Evolutionary conservation across 1,140 invertebrate genomes (phyloP), one percentile per base, ranked within the genome.

Genomic region (Papilio xuthus): DNA sequence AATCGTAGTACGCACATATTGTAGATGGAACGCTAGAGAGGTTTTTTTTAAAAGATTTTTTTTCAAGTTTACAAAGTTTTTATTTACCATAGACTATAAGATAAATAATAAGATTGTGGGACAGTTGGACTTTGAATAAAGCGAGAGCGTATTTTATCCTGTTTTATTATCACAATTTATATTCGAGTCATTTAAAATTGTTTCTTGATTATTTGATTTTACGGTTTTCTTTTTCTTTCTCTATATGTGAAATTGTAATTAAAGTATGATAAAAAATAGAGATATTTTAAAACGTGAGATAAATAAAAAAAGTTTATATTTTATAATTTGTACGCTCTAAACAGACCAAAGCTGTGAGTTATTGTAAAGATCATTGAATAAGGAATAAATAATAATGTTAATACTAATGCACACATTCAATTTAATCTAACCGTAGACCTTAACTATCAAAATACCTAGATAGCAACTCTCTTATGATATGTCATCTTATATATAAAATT

Each of bases 281-380:
- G 73, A 85, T 86, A 86, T 84, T 83, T 85, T 85, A 85, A 82
- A 83, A 79, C 77, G 80, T 18, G 84, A 83, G 80, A 82, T 79
- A 74, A 78, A 84, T 79, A 79, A 76, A 82, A n/a, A 84, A 85
- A 78, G 80, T 83, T 84, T 84, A 85, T 84, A 85, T 87, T 87
- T 87, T 86, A 83, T 84, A 81, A 86, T 84, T 81, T 85, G 83
- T 85, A 86, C 87, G 89, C 89, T 89, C 89, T 89, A 84, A 81
- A 87, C 85, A 91, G 89, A 92, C 91, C 91, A 92, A 92, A 92
- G 90, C 90, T 90, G 89, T 90, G 89, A 90, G 86, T 86, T 84
- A 84, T 80, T 87, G 83, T 87, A 85, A 89, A 88, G 82, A 84
- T 82, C 79, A 83, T 84, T 83, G 78, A 82, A 71, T 84, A 79